Evolutionary conservation across 2,888 invertebrate genomes (phyloP).

Genomic region (Nephrotoma appendiculata): DNA sequence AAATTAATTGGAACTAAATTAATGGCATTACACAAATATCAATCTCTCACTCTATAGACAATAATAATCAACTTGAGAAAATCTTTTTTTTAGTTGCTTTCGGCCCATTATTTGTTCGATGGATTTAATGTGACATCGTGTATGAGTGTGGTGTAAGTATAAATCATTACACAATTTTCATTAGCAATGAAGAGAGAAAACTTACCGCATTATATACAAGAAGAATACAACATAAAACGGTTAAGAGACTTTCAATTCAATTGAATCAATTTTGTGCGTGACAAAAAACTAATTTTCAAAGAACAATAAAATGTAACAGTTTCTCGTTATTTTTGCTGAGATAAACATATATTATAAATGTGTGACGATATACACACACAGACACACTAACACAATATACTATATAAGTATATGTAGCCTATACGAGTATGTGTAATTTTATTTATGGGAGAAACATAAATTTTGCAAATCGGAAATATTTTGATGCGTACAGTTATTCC

Average conservation of each 20-base stretch:
- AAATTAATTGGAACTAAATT: background rate
- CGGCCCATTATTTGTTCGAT: background rate
- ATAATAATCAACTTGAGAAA: background rate
- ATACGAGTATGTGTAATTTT: background rate
- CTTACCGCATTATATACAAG: background rate
- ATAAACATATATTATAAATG: background rate
- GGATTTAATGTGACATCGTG: background rate
- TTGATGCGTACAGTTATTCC: background rate
- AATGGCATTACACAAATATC: background rate
- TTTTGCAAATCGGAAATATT: background rate
- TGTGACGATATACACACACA: background rate
- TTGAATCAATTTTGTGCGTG: background rate
- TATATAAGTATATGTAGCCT: background rate
- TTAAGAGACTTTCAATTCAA: background rate
- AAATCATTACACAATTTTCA: background rate
- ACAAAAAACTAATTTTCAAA: background rate
- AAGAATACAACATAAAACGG: background rate
- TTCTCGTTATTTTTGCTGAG: background rate
- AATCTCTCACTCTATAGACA: background rate
- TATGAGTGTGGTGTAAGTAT: background rate
- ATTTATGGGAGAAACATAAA: background rate
- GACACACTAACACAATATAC: background rate
- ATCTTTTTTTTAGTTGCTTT: background rate
- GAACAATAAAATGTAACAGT: background rate
- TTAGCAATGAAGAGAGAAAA: background rate